Conservation (phyloP, 2,888 invertebrate genomes). For the Griposia aprilina region DNA sequence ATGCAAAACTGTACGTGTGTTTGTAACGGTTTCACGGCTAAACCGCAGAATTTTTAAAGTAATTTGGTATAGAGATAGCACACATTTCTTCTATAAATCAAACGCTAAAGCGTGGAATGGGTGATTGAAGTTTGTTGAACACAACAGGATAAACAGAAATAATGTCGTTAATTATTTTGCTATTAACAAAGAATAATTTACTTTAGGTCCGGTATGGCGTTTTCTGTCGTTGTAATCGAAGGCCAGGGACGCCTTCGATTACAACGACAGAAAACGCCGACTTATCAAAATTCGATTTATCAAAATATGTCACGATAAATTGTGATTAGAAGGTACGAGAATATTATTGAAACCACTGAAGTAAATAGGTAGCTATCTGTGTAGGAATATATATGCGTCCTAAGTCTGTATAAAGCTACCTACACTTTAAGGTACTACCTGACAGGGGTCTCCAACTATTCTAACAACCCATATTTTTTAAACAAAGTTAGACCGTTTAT, state of each 20-base stretch:
- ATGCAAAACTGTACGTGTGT: not conserved
- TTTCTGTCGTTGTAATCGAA: not conserved
- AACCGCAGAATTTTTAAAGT: not conserved
- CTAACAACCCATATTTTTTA: not conserved
- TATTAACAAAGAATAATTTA: not conserved
- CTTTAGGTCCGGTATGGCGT: no score
- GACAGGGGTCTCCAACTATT: slow-evolving; percentile 33
- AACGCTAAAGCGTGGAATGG: not conserved
- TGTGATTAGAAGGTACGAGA: no score
- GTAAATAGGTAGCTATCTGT: not conserved
- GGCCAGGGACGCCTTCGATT: no score
- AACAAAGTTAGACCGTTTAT: not conserved
- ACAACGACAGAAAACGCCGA: no score
- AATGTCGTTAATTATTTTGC: not conserved
- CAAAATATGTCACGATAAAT: not conserved
- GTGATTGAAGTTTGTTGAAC: no score
- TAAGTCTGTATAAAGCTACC: not conserved
- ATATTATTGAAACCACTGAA: not conserved
- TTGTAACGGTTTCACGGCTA: not conserved
- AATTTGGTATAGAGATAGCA: not conserved
- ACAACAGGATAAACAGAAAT: no score
- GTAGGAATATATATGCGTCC: not conserved
- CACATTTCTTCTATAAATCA: not conserved
- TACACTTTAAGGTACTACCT: slow-evolving; percentile 78
- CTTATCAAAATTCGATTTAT: not conserved